Conservation (phyloP, 2,113 vertebrate genomes). For the Caloenas nicobarica region DNA sequence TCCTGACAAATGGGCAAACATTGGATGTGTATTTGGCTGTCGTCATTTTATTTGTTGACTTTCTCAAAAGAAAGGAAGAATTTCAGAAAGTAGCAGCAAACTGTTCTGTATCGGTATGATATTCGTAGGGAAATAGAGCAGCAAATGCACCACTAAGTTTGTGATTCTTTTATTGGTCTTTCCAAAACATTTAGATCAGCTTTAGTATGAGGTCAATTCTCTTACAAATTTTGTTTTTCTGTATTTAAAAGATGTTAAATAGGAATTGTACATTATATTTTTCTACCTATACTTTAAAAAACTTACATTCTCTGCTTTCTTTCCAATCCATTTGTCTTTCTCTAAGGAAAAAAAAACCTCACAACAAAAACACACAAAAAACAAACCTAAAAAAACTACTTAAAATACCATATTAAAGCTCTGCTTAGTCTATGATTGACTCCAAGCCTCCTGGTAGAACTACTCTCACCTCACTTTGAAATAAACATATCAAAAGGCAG, state of each 20-base stretch:
- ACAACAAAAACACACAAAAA: no score
- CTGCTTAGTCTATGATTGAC: not conserved
- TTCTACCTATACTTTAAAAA: not conserved
- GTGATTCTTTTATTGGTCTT: not conserved
- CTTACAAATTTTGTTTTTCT: not conserved
- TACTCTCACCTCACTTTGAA: not conserved
- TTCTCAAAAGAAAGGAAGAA: not conserved
- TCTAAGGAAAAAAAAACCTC: not conserved
- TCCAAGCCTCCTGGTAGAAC: not conserved
- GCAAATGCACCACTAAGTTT: not conserved
- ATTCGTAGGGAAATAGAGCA: not conserved
- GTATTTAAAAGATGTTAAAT: not conserved
- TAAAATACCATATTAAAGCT: not conserved
- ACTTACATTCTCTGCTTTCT: not conserved
- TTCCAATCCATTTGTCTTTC: not conserved
- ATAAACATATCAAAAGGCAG: not conserved
- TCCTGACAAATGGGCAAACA: not conserved
- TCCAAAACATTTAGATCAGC: not conserved
- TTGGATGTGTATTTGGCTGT: not conserved
- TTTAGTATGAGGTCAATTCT: not conserved
- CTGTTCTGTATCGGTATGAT: not conserved
- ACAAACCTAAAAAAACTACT: not conserved
- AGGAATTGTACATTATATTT: not conserved
- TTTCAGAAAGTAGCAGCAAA: not conserved
- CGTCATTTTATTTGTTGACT: not conserved